Base-by-base conservation (phyloP, 2,888 invertebrate species). In the Lypha dubia region DNA sequence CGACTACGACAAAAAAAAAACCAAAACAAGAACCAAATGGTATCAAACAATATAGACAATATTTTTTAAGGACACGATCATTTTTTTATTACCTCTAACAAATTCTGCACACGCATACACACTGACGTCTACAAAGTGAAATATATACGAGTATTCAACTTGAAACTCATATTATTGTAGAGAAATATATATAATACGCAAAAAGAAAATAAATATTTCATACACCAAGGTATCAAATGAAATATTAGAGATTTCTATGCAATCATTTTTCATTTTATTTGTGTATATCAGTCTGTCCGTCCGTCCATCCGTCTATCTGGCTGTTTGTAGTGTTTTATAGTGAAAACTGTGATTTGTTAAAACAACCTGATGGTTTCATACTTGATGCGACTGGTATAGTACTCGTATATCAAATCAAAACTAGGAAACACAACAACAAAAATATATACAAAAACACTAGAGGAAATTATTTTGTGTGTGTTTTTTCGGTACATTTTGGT, bases 311-410 rank as follows among this genome's bases (percentile, higher is more conserved):
- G 38, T 28, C 24, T 35, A n/a, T 44, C 28, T 22, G 60, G n/a
- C 41, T 62, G 44, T 63, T 65, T 62, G n/a, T 44, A 65, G 44
- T 76, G 53, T 53, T 51, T 56, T 74, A 28, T 67, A 24, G 73
- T 62, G 73, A 76, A 80, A 73, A 63, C 77, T 65, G 77, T 79
- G 81, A 84, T 84, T 84, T 84, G 73, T 84, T 81, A 28, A 51
- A 67, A 46, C 46, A 71, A 76, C 79, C 79, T 71, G 74, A 79
- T 70, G 62, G 83, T 77, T 58, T 74, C 56, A 67, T 53, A 38
- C 68, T 83, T 79, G 22, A 70, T 67, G 28, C 49, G 62, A 15
- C 44, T 63, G 51, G n/a, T n/a, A n/a, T n/a, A n/a, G n/a, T 15
- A 24, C 13, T 38, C 60, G 22, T 73, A 20, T 60, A 51, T 49